These are phyloP conservation scores for human DNA, from an alignment of 2,113 vertebrate species.

Conservation along the genomic window DNA sequence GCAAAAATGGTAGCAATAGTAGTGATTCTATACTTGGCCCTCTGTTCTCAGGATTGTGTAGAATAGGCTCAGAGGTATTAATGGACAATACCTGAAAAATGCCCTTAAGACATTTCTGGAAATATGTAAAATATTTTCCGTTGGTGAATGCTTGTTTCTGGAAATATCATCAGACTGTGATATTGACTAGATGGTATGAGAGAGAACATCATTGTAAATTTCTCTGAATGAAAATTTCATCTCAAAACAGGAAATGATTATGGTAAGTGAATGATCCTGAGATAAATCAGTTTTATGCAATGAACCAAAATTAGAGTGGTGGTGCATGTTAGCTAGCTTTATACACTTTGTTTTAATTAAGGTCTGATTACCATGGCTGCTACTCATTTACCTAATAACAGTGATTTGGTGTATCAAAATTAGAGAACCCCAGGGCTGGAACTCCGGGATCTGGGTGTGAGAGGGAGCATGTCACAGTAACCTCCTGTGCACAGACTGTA, in stretches of 20 bases:
- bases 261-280: constrained; percentile 18
- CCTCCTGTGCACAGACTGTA: neutral
- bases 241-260: constrained; percentile 52
- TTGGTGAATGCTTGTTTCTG: constrained; percentile 40
- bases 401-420: neutral
- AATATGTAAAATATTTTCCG: constrained; percentile 38
- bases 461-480: neutral
- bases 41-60: constrained; percentile 14
- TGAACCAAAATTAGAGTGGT: neutral
- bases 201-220: neutral
- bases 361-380: constrained; percentile 49
- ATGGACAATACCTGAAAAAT: neutral
- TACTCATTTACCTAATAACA: constrained; percentile 51
- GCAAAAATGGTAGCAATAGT: constrained; percentile 51
- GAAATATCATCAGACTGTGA: neutral
- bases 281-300: neutral
- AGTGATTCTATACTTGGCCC: neutral
- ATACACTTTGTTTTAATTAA: constrained; percentile 58
- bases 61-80: constrained; percentile 24
- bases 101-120: constrained; percentile 22
- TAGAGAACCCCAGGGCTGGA: neutral
- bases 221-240: constrained; percentile 28
- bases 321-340: neutral
- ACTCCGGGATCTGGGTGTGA: neutral
- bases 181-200: neutral